phyloP scores from a whole-genome alignment of 2,888 invertebrate genomes.

The Dichetophora obliterata region DNA sequence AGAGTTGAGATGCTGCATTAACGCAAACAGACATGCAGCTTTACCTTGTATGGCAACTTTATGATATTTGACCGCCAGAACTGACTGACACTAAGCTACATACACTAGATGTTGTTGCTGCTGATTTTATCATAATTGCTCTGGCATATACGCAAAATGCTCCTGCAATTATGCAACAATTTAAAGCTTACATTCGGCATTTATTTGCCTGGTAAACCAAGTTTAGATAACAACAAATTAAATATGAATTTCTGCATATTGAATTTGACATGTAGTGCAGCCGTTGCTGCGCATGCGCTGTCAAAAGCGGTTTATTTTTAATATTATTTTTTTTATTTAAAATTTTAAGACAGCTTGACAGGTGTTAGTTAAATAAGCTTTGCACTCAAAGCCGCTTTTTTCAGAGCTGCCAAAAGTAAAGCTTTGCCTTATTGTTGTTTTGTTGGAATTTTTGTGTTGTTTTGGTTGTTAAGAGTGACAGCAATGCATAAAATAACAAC shows the following conservation, averaged over 20 bases:
- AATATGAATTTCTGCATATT: background rate
- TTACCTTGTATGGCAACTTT: constrained; percentile 55
- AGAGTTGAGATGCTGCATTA: background rate
- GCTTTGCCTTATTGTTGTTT: background rate
- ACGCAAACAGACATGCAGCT: constrained; percentile 54
- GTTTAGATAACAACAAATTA: background rate
- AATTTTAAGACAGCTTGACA: constrained; percentile 1
- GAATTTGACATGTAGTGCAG: background rate
- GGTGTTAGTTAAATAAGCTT: constrained; percentile 23
- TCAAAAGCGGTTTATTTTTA: constrained; percentile 22
- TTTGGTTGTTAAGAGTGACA: background rate
- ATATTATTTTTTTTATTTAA: background rate
- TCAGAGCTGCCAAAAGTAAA: background rate
- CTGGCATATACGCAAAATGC: constrained; percentile 46
- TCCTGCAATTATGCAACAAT: constrained; percentile 29
- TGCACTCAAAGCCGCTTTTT: background rate
- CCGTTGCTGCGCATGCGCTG: background rate
- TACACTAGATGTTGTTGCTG: background rate
- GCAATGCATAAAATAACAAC: no score
- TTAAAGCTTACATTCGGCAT: constrained; percentile 8
- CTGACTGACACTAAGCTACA: background rate
- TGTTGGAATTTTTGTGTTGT: background rate
- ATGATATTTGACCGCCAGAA: constrained; percentile 31
- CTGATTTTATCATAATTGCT: constrained; percentile 55
- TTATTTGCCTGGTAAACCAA: background rate